These are phyloP conservation scores for Mesopsocus fuscifrons DNA, from an alignment of 2,888 invertebrate species.

Conservation along the genomic window DNA sequence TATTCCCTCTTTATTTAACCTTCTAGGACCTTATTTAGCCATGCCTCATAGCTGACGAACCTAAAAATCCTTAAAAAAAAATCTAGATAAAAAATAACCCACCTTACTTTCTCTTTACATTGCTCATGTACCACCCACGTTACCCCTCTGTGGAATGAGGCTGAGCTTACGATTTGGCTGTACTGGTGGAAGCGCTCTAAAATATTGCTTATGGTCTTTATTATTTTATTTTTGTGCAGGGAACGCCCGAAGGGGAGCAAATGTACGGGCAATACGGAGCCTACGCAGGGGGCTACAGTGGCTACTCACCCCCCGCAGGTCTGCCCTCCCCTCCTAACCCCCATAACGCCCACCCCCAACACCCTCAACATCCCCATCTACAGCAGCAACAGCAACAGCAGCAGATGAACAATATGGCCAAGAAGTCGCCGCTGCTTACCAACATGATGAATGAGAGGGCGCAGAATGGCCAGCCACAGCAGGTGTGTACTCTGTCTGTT, in stretches of 20 bases:
- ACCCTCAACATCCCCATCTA: constrained; percentile 17
- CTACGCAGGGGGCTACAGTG: constrained; percentile 26
- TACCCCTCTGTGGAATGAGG: no score
- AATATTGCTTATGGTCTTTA: no score
- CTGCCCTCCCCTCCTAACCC: constrained; percentile 27
- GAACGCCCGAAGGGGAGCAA: constrained; percentile 28
- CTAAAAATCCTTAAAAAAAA: no score
- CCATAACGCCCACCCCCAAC: constrained; percentile 14
- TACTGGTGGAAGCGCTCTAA: no score
- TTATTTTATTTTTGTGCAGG: constrained; percentile 17
- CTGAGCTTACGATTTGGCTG: no score
- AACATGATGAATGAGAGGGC: constrained; percentile 24
- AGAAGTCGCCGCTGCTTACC: constrained; percentile 28
- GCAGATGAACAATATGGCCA: constrained; percentile 24
- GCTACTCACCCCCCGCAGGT: constrained; percentile 28
- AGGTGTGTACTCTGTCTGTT: no score
- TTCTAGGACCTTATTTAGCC: no score
- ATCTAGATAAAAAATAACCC: no score
- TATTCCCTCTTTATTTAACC: no score
- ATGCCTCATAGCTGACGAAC: no score
- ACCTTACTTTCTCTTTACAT: no score
- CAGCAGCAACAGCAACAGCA: constrained; percentile 15
- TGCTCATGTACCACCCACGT: no score
- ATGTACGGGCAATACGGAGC: constrained; percentile 29
- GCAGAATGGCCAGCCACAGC: constrained; percentile 21